Evolutionary conservation across 2,797 vertebrate genomes (phyloP).

Genomic region (Eulemur rubriventer): DNA sequence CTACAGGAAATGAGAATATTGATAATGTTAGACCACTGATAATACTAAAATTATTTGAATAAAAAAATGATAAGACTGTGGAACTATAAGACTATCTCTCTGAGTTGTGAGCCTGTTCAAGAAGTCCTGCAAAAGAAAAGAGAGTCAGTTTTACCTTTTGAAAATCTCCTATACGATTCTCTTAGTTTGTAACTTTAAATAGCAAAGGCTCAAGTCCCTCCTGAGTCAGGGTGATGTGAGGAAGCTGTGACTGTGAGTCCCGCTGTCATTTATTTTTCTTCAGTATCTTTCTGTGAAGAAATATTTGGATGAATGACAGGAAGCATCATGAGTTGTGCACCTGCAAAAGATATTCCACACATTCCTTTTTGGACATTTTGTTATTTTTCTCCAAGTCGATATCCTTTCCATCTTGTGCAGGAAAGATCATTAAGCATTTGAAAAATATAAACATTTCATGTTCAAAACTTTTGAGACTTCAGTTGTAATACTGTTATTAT

Average conservation of each 20-base stretch:
- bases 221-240: not conserved
- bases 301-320: constrained; percentile 65
- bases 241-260: not conserved
- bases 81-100: not conserved
- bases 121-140: not conserved
- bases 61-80: not conserved
- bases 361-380: constrained; percentile 59
- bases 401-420: constrained; percentile 54
- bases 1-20: not conserved
- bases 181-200: not conserved
- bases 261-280: constrained; percentile 19
- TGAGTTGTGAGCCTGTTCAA: not conserved
- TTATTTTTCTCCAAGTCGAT: constrained; percentile 58
- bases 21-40: not conserved
- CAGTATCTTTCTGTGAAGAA: constrained; percentile 32
- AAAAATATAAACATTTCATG: constrained; percentile 66
- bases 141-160: not conserved
- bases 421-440: constrained; percentile 63
- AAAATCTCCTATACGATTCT: not conserved
- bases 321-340: constrained; percentile 1
- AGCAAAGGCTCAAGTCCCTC: not conserved
- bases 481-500: constrained; percentile 17
- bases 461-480: constrained; percentile 48
- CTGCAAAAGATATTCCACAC: constrained; percentile 62
- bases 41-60: not conserved